Evolutionary conservation across 1,140 invertebrate genomes (phyloP), one percentile per base, ranked within the genome.

Genomic region (Drosophila tsacasi): DNA sequence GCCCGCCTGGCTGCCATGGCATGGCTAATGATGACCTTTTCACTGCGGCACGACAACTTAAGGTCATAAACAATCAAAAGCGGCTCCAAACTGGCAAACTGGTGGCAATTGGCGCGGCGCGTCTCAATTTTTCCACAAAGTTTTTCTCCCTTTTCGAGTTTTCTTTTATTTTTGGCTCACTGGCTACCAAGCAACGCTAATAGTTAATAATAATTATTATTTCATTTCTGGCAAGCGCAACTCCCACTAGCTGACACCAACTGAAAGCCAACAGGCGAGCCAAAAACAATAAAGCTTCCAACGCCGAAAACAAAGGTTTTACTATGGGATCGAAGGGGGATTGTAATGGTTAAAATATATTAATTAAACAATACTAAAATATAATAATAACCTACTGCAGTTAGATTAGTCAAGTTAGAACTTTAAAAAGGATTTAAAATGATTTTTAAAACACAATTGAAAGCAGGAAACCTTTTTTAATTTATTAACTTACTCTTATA

Each of bases 171-270:
- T 67, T 75, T 44, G 59, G 58, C 66, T 68, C n/a, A n/a, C 15
- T 35, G 15, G 35, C 76, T 79, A 86, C 76, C 83, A 80, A 81
- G 79, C 66, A 90, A 72, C 79, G 76, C 82, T 90, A 90, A 90
- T 91, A 90, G 85, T 91, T 90, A 90, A 90, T 90, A 90, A 90
- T 90, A 90, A 90, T 90, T 90, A 90, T 90, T 90, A 90, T 90
- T 90, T 90, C 82, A 90, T 90, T 90, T 91, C 82, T 91, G 82
- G 85, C 86, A 85, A 90, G 72, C 79, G 81, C 65, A 85, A 89
- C 85, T 89, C 85, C 85, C 85, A 89, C 85, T 63, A 76, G 81
- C 86, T 91, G 85, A 89, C 85, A 89, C 85, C 85, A 89, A 90
- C 82, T 87, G 83, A 89, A 90, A 84, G 85, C 57, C 61, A 46